These are phyloP conservation scores for Emydocephalus ijimae DNA, from an alignment of 2,113 vertebrate genomes.

Conservation along the genomic window DNA sequence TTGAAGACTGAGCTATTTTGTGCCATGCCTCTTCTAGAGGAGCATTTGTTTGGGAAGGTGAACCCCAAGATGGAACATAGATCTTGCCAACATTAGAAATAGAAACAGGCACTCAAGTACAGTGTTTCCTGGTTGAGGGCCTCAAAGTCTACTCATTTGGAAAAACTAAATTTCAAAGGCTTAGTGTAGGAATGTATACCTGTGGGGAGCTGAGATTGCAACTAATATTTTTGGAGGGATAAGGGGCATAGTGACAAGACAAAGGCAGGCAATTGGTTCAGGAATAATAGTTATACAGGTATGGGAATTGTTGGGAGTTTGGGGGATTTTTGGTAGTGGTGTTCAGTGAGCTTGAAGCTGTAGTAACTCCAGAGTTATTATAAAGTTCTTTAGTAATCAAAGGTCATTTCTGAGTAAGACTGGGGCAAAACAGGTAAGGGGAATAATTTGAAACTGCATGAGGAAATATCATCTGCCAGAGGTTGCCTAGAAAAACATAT, in stretches of 20 bases:
- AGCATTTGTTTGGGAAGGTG: neutral
- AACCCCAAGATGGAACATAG: neutral
- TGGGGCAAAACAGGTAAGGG: neutral
- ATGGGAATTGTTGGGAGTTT: too few relatives aligned
- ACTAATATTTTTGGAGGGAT: neutral
- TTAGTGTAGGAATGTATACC: neutral
- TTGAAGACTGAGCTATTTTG: neutral
- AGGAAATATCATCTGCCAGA: neutral
- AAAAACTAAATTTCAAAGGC: neutral
- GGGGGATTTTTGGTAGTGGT: neutral
- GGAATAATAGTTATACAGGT: neutral
- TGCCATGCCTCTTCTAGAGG: neutral
- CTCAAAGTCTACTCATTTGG: neutral
- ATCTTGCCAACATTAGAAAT: neutral
- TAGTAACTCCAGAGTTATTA: neutral
- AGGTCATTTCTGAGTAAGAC: neutral
- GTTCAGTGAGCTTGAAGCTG: neutral
- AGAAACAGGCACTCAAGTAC: neutral
- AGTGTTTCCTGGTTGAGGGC: neutral
- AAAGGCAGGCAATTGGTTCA: neutral
- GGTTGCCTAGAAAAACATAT: neutral
- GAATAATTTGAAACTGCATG: neutral
- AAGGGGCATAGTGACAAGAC: neutral
- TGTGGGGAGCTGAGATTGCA: neutral
- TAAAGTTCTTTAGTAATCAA: neutral